Conservation (phyloP, 2,888 invertebrate genomes). For the Cerceris ruficornis region DNA sequence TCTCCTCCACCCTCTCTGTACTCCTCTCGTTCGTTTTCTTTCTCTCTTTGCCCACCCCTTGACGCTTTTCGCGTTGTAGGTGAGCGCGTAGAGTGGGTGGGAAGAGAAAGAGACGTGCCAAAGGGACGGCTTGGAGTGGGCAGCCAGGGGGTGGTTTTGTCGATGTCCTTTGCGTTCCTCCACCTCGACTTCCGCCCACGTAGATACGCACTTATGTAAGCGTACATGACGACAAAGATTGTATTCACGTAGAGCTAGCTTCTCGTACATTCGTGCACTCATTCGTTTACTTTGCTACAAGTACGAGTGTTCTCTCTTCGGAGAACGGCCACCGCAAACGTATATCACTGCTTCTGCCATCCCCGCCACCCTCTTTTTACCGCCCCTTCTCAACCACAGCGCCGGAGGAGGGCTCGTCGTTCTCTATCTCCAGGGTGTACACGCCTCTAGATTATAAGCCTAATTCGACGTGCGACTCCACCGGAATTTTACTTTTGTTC, state of each 20-base stretch:
- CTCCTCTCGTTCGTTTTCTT: not conserved
- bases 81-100: conserved; percentile 47
- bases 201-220: conserved; percentile 45
- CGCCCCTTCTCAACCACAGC: conserved; percentile 14
- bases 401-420: conserved; percentile 28
- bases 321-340: conserved; percentile 59
- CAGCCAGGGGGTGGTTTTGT: conserved; percentile 44
- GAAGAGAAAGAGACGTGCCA: conserved; percentile 51
- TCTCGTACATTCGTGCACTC: conserved; percentile 50
- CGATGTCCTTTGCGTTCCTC: conserved; percentile 60
- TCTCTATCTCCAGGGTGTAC: conserved; percentile 29
- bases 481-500: conserved; percentile 37
- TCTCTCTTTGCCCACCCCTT: conserved; percentile 42
- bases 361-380: conserved; percentile 18
- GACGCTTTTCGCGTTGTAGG: conserved; percentile 41
- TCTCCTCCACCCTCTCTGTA: not conserved
- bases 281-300: conserved; percentile 43
- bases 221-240: conserved; percentile 36
- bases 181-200: conserved; percentile 42
- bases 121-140: conserved; percentile 40
- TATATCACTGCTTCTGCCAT: conserved; percentile 53
- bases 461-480: conserved; percentile 48
- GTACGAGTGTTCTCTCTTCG: conserved; percentile 31
- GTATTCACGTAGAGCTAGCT: conserved; percentile 16
- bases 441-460: conserved; percentile 51